These are phyloP conservation scores for Promerops cafer DNA, from an alignment of 2,113 vertebrate species.

Conservation along the genomic window DNA sequence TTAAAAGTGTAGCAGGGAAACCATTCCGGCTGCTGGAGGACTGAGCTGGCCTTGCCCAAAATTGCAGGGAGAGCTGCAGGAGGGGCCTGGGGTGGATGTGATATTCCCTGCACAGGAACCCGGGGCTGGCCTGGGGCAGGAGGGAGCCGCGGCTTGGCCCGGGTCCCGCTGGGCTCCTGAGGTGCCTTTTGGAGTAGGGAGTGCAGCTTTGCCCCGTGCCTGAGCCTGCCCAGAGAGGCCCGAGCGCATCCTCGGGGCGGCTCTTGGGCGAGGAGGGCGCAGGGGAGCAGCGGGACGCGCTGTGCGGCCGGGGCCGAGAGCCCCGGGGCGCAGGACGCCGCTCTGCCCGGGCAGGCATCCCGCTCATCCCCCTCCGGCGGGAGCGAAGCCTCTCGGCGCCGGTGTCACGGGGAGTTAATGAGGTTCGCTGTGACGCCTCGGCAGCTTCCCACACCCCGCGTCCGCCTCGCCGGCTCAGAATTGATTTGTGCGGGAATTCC, in stretches of 20 bases:
- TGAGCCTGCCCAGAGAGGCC: neutral
- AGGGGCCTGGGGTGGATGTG: neutral
- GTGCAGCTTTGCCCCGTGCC: neutral
- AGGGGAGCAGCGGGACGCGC: no score
- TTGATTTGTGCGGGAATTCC: neutral
- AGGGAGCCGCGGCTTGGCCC: rapidly evolving
- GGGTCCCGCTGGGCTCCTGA: rapidly evolving
- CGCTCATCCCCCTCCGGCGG: neutral
- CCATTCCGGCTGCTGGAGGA: neutral
- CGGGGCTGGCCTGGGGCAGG: neutral
- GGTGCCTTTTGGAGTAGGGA: rapidly evolving
- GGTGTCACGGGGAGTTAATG: no score
- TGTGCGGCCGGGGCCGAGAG: neutral
- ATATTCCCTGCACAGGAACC: rapidly evolving
- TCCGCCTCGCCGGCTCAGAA: neutral
- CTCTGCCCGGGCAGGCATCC: neutral
- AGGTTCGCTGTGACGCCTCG: neutral
- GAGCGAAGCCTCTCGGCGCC: no score
- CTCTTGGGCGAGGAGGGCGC: rapidly evolving
- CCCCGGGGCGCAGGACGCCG: neutral
- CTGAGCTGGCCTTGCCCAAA: neutral
- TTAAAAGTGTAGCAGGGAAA: conserved; percentile 50
- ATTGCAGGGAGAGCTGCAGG: neutral
- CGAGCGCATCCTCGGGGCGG: neutral
- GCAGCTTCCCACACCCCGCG: neutral